Base-by-base conservation (phyloP, 2,888 invertebrate species). In the Metellina segmentata region DNA sequence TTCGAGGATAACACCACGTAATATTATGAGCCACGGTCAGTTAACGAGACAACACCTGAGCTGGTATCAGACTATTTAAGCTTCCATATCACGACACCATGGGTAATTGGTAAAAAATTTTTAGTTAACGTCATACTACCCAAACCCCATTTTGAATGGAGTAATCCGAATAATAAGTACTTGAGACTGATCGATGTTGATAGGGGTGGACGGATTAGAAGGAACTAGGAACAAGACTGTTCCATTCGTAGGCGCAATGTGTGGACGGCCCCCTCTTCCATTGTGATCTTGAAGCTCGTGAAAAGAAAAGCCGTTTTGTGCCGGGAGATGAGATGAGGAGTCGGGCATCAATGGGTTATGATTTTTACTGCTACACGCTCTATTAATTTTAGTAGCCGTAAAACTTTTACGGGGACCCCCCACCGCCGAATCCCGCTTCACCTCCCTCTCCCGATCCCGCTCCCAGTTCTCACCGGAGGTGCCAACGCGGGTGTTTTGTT, bases 351-450 rank as follows among this genome's bases (percentile, higher is more conserved):
- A 91, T 91, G 83, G 91, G 91, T 91, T 91, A 91, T 91, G 91
- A 91, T 91, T 91, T 91, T 91, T 91, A 91, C 91, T 82, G 88
- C 91, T 74, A 83, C 88, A 91, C 88, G 91, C 91, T 88, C 91
- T 91, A 91, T 91, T 91, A 91, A 91, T 91, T 91, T 91, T 88
- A 91, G 91, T 91, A 88, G 91, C 91, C 91, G 91, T 91, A 91
- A 91, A 91, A 91, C 85, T 91, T 91, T 91, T 87, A 88, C 88
- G 11, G 83, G 81, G 74, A 52, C 78, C n/a, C 70, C 34, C 34
- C 34, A 34, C 34, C 34, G 34, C 34, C 34, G 34, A 34, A 34
- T 16, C 77, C 71, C 75, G 49, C 13, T 79, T 69, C 51, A 19
- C 74, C 52, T 34, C 34, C 34, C 34, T 34, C 34, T 34, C 34